Evolutionary conservation across 2,797 vertebrate genomes (phyloP), one percentile per base, ranked within the genome.

Genomic region (Phataginus tetradactyla): DNA sequence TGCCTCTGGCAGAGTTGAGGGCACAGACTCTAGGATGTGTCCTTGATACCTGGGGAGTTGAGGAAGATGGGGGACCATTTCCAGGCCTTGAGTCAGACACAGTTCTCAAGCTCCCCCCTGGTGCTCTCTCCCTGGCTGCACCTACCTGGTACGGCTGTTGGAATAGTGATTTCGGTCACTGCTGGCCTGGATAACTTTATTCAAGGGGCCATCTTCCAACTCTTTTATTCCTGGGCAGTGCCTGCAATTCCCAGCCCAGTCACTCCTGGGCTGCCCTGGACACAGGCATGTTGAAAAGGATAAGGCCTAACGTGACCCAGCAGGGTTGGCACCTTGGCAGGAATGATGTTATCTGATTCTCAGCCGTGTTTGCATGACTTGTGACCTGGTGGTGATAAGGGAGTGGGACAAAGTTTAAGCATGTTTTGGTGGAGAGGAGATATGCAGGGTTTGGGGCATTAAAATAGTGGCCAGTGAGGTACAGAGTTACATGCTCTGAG

Each of bases 161-260:
- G 34, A 10, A 34, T 80, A 27, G 32, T 55, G 21, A 9, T 55
- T 83, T 68, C 8, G 1, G 39, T 88, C 61, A 20, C 42, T 3
- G 3, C 34, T n/a, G 72, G 55, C 42, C 63, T 27, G 5, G 34
- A 13, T 10, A 27, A 7, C 79, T 45, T 29, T 57, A 23, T 55
- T 6, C 20, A 4, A 17, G 21, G 18, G 18, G 10, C 4, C 3
- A 1, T 34, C 15, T 27, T 59, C 34, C 0, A 0, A 4, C 9
- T 90, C 37, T 51, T 32, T 4, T 7, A 3, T 45, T 55, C 3
- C 0, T 14, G 27, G 80, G 29, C 23, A 8, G 51, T 21, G 39
- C 57, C 29, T 66, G 34, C 25, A 20, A 2, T 20, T 57, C 18
- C 15, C 6, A 1, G 12, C 12, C 23, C 3, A 0, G 2, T 25